A percentile compares a stretch with the other conserved stretches of the same genome.
Evolutionary conservation across 2,113 vertebrate genomes (phyloP).

Genomic region (Xiphorhynchus elegans): DNA sequence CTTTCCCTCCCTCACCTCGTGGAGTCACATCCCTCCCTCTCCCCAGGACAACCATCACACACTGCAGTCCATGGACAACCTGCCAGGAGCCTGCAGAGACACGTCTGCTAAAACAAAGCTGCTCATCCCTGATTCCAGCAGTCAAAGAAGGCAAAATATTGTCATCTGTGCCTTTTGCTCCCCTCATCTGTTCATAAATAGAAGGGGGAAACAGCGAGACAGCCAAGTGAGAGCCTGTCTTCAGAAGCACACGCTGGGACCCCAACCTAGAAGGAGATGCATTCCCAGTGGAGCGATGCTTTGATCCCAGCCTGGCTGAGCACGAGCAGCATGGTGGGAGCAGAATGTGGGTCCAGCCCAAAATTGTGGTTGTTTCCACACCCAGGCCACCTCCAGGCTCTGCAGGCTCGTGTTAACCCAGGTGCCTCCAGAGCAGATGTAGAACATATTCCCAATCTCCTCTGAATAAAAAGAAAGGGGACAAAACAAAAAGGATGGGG

Average conservation of each 20-base stretch:
- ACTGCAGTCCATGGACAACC: background rate
- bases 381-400: background rate
- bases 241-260: background rate
- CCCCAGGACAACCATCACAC: background rate
- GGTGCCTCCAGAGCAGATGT: background rate
- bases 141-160: background rate
- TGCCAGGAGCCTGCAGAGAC: background rate
- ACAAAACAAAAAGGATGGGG: background rate
- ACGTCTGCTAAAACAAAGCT: background rate
- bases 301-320: background rate
- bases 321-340: background rate
- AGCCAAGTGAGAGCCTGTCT: background rate
- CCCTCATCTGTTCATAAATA: background rate
- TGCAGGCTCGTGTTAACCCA: background rate
- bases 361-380: background rate
- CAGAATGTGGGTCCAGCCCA: background rate
- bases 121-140: background rate
- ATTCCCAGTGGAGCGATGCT: background rate
- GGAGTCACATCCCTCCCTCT: background rate
- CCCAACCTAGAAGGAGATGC: background rate
- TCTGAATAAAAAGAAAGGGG: background rate
- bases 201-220: background rate
- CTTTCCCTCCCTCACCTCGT: fast-evolving
- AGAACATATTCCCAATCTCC: background rate
- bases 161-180: background rate